Evolutionary conservation across 2,888 invertebrate genomes (phyloP).

Genomic region (Polymixis flavicincta): DNA sequence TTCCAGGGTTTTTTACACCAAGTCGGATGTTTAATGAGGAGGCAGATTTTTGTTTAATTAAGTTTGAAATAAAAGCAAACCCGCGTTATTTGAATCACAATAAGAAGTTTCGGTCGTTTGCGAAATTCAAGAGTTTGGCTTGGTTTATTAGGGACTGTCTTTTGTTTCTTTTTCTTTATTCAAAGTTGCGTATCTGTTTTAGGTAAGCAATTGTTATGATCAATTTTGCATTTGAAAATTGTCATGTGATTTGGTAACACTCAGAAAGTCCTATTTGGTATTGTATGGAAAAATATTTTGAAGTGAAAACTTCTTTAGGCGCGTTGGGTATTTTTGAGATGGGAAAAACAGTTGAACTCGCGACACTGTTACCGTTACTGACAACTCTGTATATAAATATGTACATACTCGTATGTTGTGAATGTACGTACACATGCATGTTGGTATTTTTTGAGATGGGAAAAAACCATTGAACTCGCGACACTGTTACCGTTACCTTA

Average conservation of each 20-base stretch:
- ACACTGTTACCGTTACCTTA: too few species aligned
- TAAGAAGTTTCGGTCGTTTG: conserved; percentile 57
- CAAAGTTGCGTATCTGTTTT: conserved; percentile 30
- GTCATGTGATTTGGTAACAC: background rate
- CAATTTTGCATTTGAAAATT: conserved; percentile 19
- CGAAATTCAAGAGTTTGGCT: conserved; percentile 34
- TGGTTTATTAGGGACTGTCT: conserved; percentile 46
- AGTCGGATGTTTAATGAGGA: conserved; percentile 72
- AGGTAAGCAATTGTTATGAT: conserved; percentile 36
- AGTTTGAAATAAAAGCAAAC: conserved; percentile 69
- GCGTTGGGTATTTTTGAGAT: too few species aligned
- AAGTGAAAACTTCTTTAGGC: too few species aligned
- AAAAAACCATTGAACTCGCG: too few species aligned
- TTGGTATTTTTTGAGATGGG: too few species aligned
- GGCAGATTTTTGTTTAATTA: conserved; percentile 72
- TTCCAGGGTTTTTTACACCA: conserved; percentile 55
- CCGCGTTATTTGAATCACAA: conserved; percentile 69
- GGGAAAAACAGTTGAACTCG: too few species aligned
- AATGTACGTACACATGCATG: too few species aligned
- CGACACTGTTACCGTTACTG: too few species aligned
- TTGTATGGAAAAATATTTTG: too few species aligned
- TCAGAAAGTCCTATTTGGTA: background rate
- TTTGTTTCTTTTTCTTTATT: conserved; percentile 59
- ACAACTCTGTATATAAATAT: too few species aligned
- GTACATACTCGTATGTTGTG: too few species aligned